Evolutionary conservation across 2,888 invertebrate genomes (phyloP), one percentile per base, ranked within the genome.

Genomic region (Elegia similella): DNA sequence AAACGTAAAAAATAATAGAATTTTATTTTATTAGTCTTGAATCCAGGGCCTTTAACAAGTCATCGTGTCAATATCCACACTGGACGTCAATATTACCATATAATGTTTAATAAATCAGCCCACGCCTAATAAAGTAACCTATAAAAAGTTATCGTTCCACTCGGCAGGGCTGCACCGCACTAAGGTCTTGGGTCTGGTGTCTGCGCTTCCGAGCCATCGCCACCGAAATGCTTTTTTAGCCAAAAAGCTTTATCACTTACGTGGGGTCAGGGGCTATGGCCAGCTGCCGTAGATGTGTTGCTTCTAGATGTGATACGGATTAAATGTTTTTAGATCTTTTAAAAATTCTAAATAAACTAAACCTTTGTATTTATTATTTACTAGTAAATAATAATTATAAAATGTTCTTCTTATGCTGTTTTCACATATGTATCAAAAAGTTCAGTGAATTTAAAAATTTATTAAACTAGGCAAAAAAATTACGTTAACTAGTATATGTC

Each of bases 231-330:
- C 80, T 89, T 90, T 90, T 90, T 90, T 89, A 84, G 84, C 82
- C 88, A 87, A 89, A 88, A 88, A 88, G 84, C 86, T 90, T 91
- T 91, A 90, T 90, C 87, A 88, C 89, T 90, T 91, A 89, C 90
- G 86, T 84, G 82, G 87, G 88, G 85, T 78, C 75, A 74, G 73
- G 81, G 80, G 72, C 77, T 75, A 65, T 75, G 83, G 77, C 73
- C 75, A 75, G 66, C 65, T 57, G 30, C 50, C 71, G 42, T 12
- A 42, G 81, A 78, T 61, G 5, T 68, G 55, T 7, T 59, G 32
- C 7, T 16, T 46, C 78, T 81, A 52, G 84, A 84, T 70, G 60
- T 3, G 75, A 34, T 48, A 42, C 6, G 29, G 30, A n/a, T n/a
- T 30, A n/a, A n/a, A n/a, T n/a, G n/a, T n/a, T n/a, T 32, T 30